These are phyloP conservation scores for Patiria pectinifera DNA, from an alignment of 53 echinoderm and acorn worm species.

Conservation along the genomic window DNA sequence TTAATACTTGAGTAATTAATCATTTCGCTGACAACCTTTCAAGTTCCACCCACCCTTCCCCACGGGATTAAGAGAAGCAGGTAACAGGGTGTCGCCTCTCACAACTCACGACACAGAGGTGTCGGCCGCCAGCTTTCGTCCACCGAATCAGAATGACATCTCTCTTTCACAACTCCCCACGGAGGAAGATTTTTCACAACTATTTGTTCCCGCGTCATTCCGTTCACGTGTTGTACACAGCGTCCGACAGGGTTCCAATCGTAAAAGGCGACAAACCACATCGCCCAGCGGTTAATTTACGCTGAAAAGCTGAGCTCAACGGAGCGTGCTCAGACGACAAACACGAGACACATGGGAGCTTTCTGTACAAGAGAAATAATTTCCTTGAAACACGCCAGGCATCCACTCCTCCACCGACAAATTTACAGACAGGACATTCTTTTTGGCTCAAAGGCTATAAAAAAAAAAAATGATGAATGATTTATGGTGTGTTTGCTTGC, in stretches of 20 bases:
- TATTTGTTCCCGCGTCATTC: neutral
- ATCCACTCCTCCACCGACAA: neutral
- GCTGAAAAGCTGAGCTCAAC: constrained; percentile 9
- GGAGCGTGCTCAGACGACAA: neutral
- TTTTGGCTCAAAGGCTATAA: too few relatives aligned
- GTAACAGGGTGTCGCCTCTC: neutral
- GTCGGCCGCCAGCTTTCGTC: neutral
- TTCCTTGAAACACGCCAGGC: neutral
- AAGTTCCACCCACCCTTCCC: neutral
- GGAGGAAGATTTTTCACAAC: neutral
- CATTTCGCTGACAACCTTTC: neutral
- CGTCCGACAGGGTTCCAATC: neutral
- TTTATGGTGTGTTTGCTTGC: neutral
- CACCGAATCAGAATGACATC: constrained; percentile 4
- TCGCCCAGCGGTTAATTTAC: neutral
- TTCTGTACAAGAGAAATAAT: neutral
- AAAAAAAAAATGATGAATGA: neutral
- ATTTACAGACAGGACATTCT: neutral
- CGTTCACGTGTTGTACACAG: neutral
- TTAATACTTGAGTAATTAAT: neutral
- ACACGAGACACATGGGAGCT: neutral
- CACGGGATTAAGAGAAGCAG: neutral
- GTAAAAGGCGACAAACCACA: constrained; percentile 3
- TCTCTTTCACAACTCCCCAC: neutral
- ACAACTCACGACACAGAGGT: neutral